Percentiles rank a stretch among this genome's conserved stretches.
Conservation (phyloP, 2,113 vertebrate species). For the Aptenodytes patagonicus region DNA sequence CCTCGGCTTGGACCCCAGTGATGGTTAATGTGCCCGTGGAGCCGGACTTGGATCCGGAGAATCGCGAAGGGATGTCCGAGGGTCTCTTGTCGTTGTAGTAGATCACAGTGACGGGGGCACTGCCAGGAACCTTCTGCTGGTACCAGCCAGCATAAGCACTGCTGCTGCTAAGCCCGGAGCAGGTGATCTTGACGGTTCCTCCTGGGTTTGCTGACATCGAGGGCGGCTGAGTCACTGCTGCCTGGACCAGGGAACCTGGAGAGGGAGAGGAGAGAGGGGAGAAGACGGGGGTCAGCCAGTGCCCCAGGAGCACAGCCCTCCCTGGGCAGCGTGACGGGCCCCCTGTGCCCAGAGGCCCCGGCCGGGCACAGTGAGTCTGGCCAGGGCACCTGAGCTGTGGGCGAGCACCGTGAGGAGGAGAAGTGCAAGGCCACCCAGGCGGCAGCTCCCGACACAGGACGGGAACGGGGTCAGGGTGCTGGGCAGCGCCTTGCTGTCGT, state of each 20-base stretch:
- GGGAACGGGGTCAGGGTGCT: not conserved
- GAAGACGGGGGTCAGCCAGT: not conserved
- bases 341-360: too few species aligned
- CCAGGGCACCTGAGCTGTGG: not conserved
- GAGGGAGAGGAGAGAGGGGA: not conserved
- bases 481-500: not conserved
- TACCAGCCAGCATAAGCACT: too few species aligned
- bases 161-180: too few species aligned
- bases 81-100: rapidly evolving
- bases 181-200: too few species aligned
- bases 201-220: too few species aligned
- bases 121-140: not conserved
- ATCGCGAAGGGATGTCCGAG: not conserved
- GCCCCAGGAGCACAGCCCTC: not conserved
- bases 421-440: too few species aligned
- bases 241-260: not conserved
- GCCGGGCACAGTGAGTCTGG: rapidly evolving
- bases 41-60: not conserved
- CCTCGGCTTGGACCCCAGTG: too few species aligned
- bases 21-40: not conserved
- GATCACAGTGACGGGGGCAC: not conserved
- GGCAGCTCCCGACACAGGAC: too few species aligned
- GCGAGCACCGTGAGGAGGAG: not conserved
- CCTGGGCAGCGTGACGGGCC: not conserved
- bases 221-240: not conserved